Evolutionary conservation across 1,140 invertebrate genomes (phyloP), one percentile per base, ranked within the genome.

Genomic region (Drosophila auraria): DNA sequence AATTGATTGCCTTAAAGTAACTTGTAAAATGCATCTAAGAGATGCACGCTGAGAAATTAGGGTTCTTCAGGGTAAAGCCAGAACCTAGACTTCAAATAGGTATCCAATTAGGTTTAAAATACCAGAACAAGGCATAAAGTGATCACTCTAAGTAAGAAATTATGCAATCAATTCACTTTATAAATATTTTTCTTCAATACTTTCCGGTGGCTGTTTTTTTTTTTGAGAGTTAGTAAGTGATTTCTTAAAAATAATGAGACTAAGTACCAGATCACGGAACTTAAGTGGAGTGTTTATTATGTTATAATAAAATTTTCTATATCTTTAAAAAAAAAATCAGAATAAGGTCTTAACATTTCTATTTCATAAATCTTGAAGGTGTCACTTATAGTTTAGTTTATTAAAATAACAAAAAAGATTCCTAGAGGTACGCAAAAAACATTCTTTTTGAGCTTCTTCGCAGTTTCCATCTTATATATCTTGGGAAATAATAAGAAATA

Each of bases 1-100:
- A 90, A 90, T 90, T 90, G 86, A 90, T 90, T 90, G 86, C 86
- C 86, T 90, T 90, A 90, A 90, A 90, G 86, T 90, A 90, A 90
- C 86, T 90, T 90, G 86, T 90, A 90, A 90, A 86, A 80, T 82
- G 86, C 53, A 81, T 76, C 84, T 89, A 89, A 89, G 78, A 79
- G 60, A 51, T 68, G 63, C 57, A 66, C 40, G 5, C 0, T 5
- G 1, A 69, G 15, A 49, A 56, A 33, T 2, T 2, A 0, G 11
- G 3, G 54, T 0, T 2, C 7, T 56, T 33, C 15, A 8, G 12
- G 12, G 3, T 33, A 33, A 1, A 33, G 14, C 5, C 44, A 20
- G 8, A n/a, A 17, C 15, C 1, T 44, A 9, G 30, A 9, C 0
- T 33, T 9, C 0, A 33, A 2, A 2, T 33, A 9, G 33, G 3